Base-by-base conservation (phyloP, 2,797 vertebrate species). In the Apodemus agrarius region DNA sequence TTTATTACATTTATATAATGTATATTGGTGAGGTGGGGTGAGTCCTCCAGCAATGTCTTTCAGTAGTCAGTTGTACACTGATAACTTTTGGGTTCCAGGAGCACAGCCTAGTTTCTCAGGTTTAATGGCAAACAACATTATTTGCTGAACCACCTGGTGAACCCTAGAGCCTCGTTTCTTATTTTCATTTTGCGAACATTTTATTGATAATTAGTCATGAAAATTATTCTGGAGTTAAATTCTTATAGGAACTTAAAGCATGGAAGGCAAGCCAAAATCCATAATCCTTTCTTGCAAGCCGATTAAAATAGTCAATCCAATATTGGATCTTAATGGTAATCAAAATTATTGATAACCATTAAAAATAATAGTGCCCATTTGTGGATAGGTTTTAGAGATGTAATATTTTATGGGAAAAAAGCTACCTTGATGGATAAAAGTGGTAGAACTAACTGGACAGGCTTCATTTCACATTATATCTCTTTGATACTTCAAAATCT, bases 401-500 rank as follows among this genome's bases (percentile, higher is more conserved):
- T 67, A 26, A 22, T 81, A 63, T 87, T 95, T 96, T 81, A 19
- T 6, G n/a, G 21, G 19, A 1, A 1, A 22, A 74, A 65, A 89
- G 31, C 63, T 76, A 95, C 83, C 61, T 74, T 52, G n/a, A 24
- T 67, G 31, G 21, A 91, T 93, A 59, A 89, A 96, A 96, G 86
- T 40, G 59, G 11, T 63, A 87, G 12, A 89, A 63, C 46, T 78
- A 83, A 65, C 49, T 59, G 85, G 89, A 94, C 61, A 76, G 59
- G 12, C 43, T 97, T 93, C 54, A 40, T 90, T 95, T 97, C 94
- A 69, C 49, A 46, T 94, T 93, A 61, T 63, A 37, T 88, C 93
- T 90, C 92, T 97, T 96, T 90, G 96, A 95, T 96, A 95, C 96
- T 96, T 95, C 1, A 57, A 94, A 96, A 93, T 97, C 94, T 97